Evolutionary conservation across 2,113 vertebrate species (phyloP).

Genomic region (Anoura caudifer): DNA sequence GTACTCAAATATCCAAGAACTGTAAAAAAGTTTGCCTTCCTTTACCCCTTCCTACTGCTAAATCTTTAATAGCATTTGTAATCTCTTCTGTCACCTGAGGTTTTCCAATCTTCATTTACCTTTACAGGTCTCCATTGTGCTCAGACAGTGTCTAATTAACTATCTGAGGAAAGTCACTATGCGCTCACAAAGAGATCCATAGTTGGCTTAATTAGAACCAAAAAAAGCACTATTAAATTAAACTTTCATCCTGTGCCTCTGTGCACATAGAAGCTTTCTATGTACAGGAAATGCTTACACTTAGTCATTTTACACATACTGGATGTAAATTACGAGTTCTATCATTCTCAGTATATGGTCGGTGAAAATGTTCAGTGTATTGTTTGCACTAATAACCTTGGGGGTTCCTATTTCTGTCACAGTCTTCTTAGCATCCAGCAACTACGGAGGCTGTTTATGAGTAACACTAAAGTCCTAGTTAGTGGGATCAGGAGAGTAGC

Average conservation of each 20-base stretch:
- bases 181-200: conserved; percentile 48
- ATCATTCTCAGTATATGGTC: not conserved
- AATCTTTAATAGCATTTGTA: conserved; percentile 74
- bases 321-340: conserved; percentile 26
- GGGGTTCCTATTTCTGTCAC: not conserved
- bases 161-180: conserved; percentile 51
- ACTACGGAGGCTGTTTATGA: not conserved
- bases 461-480: not conserved
- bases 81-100: conserved; percentile 66
- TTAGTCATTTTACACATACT: conserved; percentile 6
- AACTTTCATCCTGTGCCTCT: conserved; percentile 59
- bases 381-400: not conserved
- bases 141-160: conserved; percentile 60
- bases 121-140: conserved; percentile 43
- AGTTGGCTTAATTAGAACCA: conserved; percentile 61
- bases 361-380: not conserved
- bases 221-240: conserved; percentile 68
- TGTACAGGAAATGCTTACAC: not conserved
- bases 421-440: not conserved
- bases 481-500: not conserved
- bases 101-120: conserved; percentile 63
- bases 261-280: conserved; percentile 36
- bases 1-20: not conserved
- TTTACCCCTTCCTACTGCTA: conserved; percentile 34
- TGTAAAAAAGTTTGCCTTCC: conserved; percentile 38